Evolutionary conservation across 2,797 vertebrate genomes (phyloP).

Genomic region (Paguma larvata): DNA sequence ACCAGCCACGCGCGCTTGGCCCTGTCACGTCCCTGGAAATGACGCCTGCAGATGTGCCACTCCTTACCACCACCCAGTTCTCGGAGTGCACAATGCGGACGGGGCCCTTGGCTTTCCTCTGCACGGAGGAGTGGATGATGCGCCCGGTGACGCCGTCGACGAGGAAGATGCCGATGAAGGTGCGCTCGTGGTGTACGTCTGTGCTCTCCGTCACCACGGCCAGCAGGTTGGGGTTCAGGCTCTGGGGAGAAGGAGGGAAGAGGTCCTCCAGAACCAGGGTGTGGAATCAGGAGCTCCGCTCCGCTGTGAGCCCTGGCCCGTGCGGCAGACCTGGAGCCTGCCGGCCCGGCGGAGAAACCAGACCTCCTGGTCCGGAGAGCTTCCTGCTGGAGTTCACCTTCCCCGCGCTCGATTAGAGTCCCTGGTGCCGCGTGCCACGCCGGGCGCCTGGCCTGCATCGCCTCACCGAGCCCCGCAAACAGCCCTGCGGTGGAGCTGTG

Average conservation of each 20-base stretch:
- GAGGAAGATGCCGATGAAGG: constrained; percentile 95
- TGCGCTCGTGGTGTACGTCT: constrained; percentile 95
- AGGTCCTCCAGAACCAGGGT: neutral
- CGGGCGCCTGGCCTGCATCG: neutral
- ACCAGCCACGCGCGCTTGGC: neutral
- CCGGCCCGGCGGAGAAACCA: neutral
- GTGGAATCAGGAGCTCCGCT: neutral
- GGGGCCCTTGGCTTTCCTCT: constrained; percentile 96
- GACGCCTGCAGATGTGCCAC: rapidly evolving
- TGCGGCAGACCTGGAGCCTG: neutral
- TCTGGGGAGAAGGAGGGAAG: constrained; percentile 87
- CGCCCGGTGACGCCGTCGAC: constrained; percentile 97
- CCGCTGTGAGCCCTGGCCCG: neutral
- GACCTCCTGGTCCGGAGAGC: neutral
- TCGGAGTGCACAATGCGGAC: constrained; percentile 98
- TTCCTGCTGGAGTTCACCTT: neutral
- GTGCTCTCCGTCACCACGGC: constrained; percentile 97
- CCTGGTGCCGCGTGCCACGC: neutral
- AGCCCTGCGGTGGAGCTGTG: neutral
- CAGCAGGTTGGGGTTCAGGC: constrained; percentile 97
- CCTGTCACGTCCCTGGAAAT: rapidly evolving
- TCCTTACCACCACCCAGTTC: constrained; percentile 99
- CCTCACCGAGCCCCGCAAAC: neutral
- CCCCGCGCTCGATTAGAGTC: neutral
- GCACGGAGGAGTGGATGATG: constrained; percentile 96